A percentile compares a stretch with the other conserved stretches of the same genome.
Conservation (phyloP, 2,888 invertebrate genomes). For the Lepidocyrtinus sp. region DNA sequence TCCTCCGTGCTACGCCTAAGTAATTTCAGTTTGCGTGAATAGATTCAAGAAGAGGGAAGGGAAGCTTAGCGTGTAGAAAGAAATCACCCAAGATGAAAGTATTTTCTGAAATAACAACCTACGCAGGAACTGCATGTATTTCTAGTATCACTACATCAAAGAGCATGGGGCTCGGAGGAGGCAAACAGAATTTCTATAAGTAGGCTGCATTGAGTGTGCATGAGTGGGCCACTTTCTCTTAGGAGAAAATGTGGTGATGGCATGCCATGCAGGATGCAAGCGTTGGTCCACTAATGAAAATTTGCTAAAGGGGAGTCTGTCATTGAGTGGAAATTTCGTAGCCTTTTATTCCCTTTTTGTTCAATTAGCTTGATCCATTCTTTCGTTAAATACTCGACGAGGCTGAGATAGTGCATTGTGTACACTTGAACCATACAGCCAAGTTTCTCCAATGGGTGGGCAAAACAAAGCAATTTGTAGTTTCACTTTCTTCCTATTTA, state of each 20-base stretch:
- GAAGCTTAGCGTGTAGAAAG: too few species aligned
- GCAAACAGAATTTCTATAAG: too few species aligned
- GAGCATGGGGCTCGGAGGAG: too few species aligned
- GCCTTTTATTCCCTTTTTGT: constrained; percentile 27
- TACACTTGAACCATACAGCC: not conserved
- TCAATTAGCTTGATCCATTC: constrained; percentile 32
- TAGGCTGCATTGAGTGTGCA: not conserved
- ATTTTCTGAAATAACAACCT: too few species aligned
- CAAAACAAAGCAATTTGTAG: not conserved
- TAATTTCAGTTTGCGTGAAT: not conserved
- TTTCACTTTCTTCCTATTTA: not conserved
- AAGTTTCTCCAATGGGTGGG: not conserved
- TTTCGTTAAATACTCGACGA: constrained; percentile 15
- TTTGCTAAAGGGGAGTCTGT: not conserved
- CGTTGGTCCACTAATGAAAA: too few species aligned
- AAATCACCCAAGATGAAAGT: too few species aligned
- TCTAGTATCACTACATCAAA: too few species aligned
- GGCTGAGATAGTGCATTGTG: not conserved
- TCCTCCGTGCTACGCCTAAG: not conserved
- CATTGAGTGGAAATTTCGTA: not conserved
- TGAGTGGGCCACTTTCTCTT: not conserved
- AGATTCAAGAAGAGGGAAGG: not conserved
- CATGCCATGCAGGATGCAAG: not conserved
- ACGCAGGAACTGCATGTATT: too few species aligned
- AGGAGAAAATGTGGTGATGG: not conserved